phyloP scores from a whole-genome alignment of 2,113 vertebrate species.

The Lagopus muta region DNA sequence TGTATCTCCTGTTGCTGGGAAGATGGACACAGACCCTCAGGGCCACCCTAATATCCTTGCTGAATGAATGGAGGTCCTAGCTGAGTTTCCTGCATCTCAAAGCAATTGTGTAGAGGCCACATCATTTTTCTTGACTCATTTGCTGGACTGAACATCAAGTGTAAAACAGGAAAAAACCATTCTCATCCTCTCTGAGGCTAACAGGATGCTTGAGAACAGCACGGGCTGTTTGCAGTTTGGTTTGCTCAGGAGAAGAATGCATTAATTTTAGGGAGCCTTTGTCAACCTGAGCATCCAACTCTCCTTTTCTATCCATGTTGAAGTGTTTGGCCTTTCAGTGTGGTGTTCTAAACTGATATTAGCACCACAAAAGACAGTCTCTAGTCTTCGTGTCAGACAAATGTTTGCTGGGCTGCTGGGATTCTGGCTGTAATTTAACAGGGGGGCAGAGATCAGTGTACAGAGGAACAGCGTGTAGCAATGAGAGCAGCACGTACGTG shows the following conservation, averaged over 20 bases:
- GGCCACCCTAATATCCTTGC: constrained; percentile 6
- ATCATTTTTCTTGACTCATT: constrained; percentile 33
- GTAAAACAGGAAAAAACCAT: neutral
- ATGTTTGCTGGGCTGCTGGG: neutral
- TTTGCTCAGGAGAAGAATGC: neutral
- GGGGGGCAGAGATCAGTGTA: neutral
- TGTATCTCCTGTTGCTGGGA: neutral
- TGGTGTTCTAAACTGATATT: neutral
- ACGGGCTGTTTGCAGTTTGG: neutral
- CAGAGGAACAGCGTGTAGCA: neutral
- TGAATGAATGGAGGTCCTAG: constrained; percentile 6
- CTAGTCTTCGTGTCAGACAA: neutral
- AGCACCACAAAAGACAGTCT: neutral
- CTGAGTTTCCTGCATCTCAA: constrained; percentile 51
- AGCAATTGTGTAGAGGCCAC: neutral
- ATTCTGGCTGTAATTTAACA: neutral
- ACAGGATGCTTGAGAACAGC: neutral
- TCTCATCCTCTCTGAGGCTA: neutral
- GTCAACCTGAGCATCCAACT: neutral
- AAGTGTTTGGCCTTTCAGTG: neutral
- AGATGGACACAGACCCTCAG: neutral
- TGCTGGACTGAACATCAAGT: neutral
- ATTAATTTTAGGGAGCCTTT: neutral
- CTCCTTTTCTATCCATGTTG: neutral
- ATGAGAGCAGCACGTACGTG: neutral